A percentile compares a stretch with the other conserved stretches of the same genome.
phyloP scores from a whole-genome alignment of 2,888 invertebrate genomes.

The Clostera curtula region DNA sequence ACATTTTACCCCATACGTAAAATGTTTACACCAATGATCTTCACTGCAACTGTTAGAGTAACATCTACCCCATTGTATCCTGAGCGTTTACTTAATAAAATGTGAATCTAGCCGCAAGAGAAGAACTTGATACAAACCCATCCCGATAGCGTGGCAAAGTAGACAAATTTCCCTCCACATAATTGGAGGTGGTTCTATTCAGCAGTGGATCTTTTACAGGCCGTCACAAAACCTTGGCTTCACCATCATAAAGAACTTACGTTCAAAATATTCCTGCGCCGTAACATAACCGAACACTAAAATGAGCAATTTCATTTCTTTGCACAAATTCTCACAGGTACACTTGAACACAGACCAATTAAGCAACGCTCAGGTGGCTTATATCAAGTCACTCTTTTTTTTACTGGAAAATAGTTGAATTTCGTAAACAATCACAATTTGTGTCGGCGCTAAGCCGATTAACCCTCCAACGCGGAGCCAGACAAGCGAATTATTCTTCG shows the following conservation, averaged over 20 bases:
- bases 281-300: constrained; percentile 25
- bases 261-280: constrained; percentile 39
- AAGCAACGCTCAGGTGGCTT: constrained; percentile 39
- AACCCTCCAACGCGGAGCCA: constrained; percentile 29
- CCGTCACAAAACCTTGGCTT: background rate
- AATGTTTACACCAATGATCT: no score
- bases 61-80: no score
- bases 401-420: constrained; percentile 27
- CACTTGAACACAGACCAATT: constrained; percentile 9
- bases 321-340: constrained; percentile 14
- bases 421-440: constrained; percentile 41
- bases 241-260: constrained; percentile 22
- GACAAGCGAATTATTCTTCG: no score
- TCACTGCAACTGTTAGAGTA: no score
- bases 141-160: no score
- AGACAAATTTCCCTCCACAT: no score
- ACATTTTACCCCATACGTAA: no score
- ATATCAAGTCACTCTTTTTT: constrained; percentile 29
- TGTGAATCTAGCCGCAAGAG: no score
- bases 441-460: constrained; percentile 35
- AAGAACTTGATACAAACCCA: background rate
- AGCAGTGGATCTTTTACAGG: no score
- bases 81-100: no score
- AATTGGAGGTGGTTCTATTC: no score
- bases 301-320: constrained; percentile 18